Percentiles rank a stretch among this genome's conserved stretches.
phyloP scores from a whole-genome alignment of 2,888 invertebrate species.

The Mongoloraphidia duomilia region DNA sequence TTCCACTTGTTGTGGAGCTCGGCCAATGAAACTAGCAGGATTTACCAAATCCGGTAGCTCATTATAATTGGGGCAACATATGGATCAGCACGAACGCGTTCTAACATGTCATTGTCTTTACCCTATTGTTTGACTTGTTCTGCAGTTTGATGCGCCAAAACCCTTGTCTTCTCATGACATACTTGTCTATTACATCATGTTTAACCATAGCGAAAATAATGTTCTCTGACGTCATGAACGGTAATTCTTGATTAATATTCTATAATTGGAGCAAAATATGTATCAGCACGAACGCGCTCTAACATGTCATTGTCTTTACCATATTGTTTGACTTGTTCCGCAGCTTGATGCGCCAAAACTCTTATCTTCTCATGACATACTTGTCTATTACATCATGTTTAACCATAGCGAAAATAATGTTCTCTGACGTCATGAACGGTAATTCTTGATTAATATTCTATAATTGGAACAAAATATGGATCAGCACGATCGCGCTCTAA shows the following conservation, averaged over 20 bases:
- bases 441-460: slow-evolving; percentile 67
- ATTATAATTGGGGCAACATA: slow-evolving; percentile 77
- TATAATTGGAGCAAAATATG: slow-evolving; percentile 75
- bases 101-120: slow-evolving; percentile 79
- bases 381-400: slow-evolving; percentile 88
- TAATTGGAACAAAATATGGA: slow-evolving; percentile 71
- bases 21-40: slow-evolving; percentile 75
- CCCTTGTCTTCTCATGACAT: slow-evolving; percentile 90
- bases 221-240: too few species aligned
- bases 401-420: slow-evolving; percentile 97
- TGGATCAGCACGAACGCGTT: slow-evolving; percentile 57
- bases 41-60: slow-evolving; percentile 65
- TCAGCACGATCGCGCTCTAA: slow-evolving; percentile 67
- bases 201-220: slow-evolving; percentile 98
- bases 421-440: slow-evolving; percentile 97
- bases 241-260: too few species aligned
- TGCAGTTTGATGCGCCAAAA: too few species aligned
- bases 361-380: slow-evolving; percentile 92
- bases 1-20: slow-evolving; percentile 76
- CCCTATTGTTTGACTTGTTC: too few species aligned
- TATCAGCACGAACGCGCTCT: slow-evolving; percentile 58
- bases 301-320: slow-evolving; percentile 92
- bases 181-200: slow-evolving; percentile 84
- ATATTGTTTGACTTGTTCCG: slow-evolving; percentile 73
- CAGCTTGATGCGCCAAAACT: slow-evolving; percentile 83